These are phyloP conservation scores for Eupristina koningsbergeri DNA, from an alignment of 1,140 invertebrate species.

Conservation along the genomic window DNA sequence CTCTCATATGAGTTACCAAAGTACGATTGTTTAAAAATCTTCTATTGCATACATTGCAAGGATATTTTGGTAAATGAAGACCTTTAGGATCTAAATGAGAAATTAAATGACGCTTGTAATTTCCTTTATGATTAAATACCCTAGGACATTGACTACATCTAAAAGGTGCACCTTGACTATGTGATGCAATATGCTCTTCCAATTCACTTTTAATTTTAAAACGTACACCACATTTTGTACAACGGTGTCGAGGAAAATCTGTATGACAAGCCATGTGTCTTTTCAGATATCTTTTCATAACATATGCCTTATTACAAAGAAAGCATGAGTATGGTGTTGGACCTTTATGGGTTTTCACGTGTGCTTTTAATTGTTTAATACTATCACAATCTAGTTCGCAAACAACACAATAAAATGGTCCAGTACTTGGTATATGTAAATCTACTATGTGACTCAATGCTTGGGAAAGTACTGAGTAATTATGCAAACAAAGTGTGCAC, in stretches of 20 bases:
- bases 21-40: conserved; percentile 71
- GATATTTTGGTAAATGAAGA: conserved; percentile 67
- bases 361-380: conserved; percentile 60
- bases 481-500: conserved; percentile 67
- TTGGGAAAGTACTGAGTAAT: conserved; percentile 62
- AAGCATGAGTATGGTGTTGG: conserved; percentile 77
- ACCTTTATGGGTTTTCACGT: conserved; percentile 75
- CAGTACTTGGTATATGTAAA: conserved; percentile 64
- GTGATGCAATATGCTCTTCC: conserved; percentile 61
- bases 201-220: conserved; percentile 66
- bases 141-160: conserved; percentile 67
- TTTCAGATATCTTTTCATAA: conserved; percentile 75
- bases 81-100: conserved; percentile 65
- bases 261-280: conserved; percentile 76
- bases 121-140: conserved; percentile 69
- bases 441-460: conserved; percentile 65
- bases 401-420: conserved; percentile 70
- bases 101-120: conserved; percentile 69
- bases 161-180: conserved; percentile 63
- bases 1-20: conserved; percentile 73
- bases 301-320: conserved; percentile 74
- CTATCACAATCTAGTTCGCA: conserved; percentile 70
- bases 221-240: conserved; percentile 65
- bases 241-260: conserved; percentile 73
- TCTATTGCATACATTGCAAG: conserved; percentile 75